Base-by-base conservation (phyloP, 2,797 vertebrate genomes). In the Gadopsis bispinosus region DNA sequence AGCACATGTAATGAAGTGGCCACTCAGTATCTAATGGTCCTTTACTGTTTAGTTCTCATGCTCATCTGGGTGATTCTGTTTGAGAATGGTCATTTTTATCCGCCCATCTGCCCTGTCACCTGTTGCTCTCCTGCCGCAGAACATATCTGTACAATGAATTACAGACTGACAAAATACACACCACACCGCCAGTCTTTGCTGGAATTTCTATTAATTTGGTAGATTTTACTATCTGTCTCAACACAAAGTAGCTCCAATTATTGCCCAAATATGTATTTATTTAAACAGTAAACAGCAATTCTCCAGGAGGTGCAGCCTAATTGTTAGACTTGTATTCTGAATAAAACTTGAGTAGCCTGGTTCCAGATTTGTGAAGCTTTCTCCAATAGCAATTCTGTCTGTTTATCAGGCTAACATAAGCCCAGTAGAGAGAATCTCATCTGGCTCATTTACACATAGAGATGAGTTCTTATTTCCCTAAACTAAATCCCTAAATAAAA, bases 41-140 rank as follows among this genome's bases (percentile, higher is more conserved):
- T 11, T 66, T 20, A 66, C 22, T 54, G 50, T 50, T 81, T 60
- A 70, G 35, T n/a, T 29, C 2, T 26, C 2, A 20, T 50, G 14
- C 26, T 29, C 2, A 16, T 9, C 6, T 47, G 2, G 3, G 50
- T 6, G 8, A 37, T 4, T 26, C 19, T 58, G 55, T 54, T 31
- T 47, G 12, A 55, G 13, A 11, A 14, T 45, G 81, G 77, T 75
- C 83, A 81, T 81, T 13, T 82, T 73, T 69, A 78, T 69, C 45
- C 60, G 43, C 10, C 45, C 2, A 35, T 37, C 37, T 39, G 29
- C 20, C 59, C 74, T 54, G 50, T 54, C 31, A 82, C 35, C 60
- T 55, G 19, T 66, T 31, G 2, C 26, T 73, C 0, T 22, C 3
- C 26, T 56, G 39, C 9, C 33, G n/a, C 0, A 37, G 22, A 37